phyloP scores from a whole-genome alignment of 2,113 vertebrate species.

The Saimiri boliviensis region DNA sequence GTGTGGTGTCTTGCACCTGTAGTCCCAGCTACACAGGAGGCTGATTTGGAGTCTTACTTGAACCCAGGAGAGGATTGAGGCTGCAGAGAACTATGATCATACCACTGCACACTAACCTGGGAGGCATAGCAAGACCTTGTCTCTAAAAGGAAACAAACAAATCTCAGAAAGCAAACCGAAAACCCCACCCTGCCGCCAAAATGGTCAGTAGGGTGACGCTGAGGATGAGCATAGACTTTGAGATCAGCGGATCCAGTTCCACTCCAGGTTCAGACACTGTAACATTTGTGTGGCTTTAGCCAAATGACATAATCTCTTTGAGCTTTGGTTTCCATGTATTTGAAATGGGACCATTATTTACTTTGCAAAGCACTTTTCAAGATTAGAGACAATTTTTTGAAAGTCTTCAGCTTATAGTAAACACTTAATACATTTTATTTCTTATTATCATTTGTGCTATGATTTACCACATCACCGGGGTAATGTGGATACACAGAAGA shows the following conservation, averaged over 20 bases:
- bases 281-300: background rate
- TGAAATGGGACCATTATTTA: background rate
- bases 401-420: background rate
- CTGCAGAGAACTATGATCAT: too few species aligned
- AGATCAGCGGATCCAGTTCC: background rate
- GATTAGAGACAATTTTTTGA: background rate
- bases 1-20: too few species aligned
- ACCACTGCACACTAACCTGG: too few species aligned
- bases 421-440: background rate
- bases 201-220: background rate
- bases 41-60: too few species aligned
- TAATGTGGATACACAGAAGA: background rate
- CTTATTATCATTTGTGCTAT: background rate
- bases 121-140: too few species aligned
- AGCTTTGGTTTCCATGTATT: background rate
- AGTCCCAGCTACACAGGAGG: too few species aligned
- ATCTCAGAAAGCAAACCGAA: too few species aligned
- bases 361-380: background rate
- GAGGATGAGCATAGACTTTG: background rate
- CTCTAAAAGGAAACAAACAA: too few species aligned
- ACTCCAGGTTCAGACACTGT: background rate
- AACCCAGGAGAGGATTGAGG: too few species aligned
- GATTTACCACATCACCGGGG: background rate
- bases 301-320: background rate
- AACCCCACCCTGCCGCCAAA: too few species aligned